Evolutionary conservation across 2,888 invertebrate genomes (phyloP), one percentile per base, ranked within the genome.

Genomic region (Dasysyrphus tricinctus): DNA sequence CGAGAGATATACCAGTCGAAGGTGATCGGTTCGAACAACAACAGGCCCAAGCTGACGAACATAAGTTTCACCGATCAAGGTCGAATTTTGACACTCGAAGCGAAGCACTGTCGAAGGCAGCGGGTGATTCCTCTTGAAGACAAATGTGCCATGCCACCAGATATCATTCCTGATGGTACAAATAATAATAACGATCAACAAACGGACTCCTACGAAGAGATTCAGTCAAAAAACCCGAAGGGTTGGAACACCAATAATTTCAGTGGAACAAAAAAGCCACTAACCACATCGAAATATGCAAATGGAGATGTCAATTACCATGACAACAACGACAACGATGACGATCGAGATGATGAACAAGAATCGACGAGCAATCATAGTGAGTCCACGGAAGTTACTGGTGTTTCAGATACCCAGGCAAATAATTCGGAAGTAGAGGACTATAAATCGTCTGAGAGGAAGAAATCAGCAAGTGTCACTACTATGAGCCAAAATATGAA

Each of bases 1-100:
- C 93, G 96, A 70, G 96, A 96, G 90, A 96, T 96, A 87, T 96
- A 95, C 89, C 96, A 96, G 89, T 95, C 95, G 14, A 94, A 94
- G 57, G 93, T 94, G 83, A 93, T 93, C 82, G 91, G 93, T 37
- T 92, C 92, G 65, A 93, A 93, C 69, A 90, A 89, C 72, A 89
- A 89, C 89, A 91, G 93, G 37, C 91, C 94, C 76, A 93, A 93
- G 72, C 74, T 89, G 8, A 88, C 79, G 3, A 89, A 85, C 51
- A 88, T 90, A 57, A 89, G 88, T 88, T 88, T 88, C 2, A 89
- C 88, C n/a, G 90, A 94, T 84, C 94, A 94, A 90, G 95, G 95
- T 1, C 93, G 95, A 54, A 93, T 96, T 69, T 90, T 97, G 29
- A 96, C 96, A 0, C 93, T 96, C 67, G 96, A 96, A 90, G 94